These are phyloP conservation scores for Coenobita brevimanus DNA, from an alignment of 1,140 invertebrate species.

Conservation along the genomic window DNA sequence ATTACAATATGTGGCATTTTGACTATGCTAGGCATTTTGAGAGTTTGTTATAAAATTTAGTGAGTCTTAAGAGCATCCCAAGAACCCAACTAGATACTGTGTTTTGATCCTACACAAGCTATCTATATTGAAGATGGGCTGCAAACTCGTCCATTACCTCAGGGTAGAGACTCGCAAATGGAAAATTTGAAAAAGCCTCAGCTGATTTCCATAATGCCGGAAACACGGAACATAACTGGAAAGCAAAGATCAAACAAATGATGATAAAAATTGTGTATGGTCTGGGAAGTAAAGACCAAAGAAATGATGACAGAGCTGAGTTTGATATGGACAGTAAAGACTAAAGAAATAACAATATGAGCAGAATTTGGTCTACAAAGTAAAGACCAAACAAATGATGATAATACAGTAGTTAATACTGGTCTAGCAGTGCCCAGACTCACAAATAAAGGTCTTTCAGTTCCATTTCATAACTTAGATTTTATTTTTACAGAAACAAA, in stretches of 20 bases:
- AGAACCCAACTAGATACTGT: slow-evolving; percentile 54
- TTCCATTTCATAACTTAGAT: too few relatives aligned
- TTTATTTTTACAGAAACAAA: too few relatives aligned
- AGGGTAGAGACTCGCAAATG: slow-evolving; percentile 70
- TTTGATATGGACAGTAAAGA: too few relatives aligned
- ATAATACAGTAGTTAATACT: too few relatives aligned
- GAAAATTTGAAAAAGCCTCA: slow-evolving; percentile 70
- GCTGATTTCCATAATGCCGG: slow-evolving; percentile 70
- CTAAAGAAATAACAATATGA: too few relatives aligned
- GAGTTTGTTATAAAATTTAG: too few relatives aligned
- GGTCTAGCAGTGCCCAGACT: background rate
- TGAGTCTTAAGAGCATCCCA: slow-evolving; percentile 51
- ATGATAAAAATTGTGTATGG: slow-evolving; percentile 46
- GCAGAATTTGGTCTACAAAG: too few relatives aligned
- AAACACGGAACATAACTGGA: slow-evolving; percentile 70
- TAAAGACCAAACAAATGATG: too few relatives aligned
- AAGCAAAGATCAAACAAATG: slow-evolving; percentile 66
- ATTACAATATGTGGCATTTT: too few relatives aligned
- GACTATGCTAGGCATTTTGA: too few relatives aligned
- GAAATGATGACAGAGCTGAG: too few relatives aligned
- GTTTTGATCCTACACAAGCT: slow-evolving; percentile 61
- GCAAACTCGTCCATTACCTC: slow-evolving; percentile 65
- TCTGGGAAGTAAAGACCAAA: too few relatives aligned
- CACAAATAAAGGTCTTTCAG: background rate
- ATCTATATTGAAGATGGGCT: slow-evolving; percentile 50